A percentile compares a stretch with the other conserved stretches of the same genome.
Conservation (phyloP, 1,140 invertebrate species). For the Drosophila virilis region DNA sequence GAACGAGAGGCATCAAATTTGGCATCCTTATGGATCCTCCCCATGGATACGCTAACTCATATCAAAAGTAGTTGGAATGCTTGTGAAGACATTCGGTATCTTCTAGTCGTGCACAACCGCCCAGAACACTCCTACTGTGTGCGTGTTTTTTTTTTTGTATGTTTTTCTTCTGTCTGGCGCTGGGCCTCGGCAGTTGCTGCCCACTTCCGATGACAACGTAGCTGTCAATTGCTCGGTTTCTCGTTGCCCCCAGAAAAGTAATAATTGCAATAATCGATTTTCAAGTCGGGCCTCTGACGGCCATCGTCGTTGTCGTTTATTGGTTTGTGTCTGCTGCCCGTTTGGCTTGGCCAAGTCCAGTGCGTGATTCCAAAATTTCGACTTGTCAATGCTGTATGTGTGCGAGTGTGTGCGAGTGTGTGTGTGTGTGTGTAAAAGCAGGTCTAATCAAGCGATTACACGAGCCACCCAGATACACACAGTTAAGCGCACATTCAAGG, state of each 20-base stretch:
- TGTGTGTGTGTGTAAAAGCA: not conserved
- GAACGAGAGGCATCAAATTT: too few relatives aligned
- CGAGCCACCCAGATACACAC: not conserved
- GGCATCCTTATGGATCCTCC: too few relatives aligned
- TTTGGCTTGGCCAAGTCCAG: not conserved
- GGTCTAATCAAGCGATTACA: constrained; percentile 16
- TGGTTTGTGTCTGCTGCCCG: not conserved
- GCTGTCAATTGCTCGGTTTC: constrained; percentile 17
- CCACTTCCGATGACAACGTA: constrained; percentile 31
- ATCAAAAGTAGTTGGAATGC: too few relatives aligned
- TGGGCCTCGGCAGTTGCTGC: constrained; percentile 29
- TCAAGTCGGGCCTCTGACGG: constrained; percentile 32
- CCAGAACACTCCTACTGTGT: not conserved
- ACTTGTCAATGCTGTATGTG: not conserved
- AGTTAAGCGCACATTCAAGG: constrained; percentile 1
- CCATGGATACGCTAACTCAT: too few relatives aligned
- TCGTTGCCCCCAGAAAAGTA: constrained; percentile 48
- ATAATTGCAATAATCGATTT: constrained; percentile 66
- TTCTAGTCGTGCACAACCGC: not conserved
- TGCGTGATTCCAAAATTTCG: constrained; percentile 7
- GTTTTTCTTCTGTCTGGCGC: constrained; percentile 22
- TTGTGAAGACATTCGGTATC: not conserved
- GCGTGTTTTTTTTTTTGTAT: not conserved
- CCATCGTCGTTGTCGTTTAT: constrained; percentile 4
- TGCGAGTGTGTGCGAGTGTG: not conserved